Conservation (phyloP, 1,140 invertebrate species). For the Thalassaphorura encarpata region DNA sequence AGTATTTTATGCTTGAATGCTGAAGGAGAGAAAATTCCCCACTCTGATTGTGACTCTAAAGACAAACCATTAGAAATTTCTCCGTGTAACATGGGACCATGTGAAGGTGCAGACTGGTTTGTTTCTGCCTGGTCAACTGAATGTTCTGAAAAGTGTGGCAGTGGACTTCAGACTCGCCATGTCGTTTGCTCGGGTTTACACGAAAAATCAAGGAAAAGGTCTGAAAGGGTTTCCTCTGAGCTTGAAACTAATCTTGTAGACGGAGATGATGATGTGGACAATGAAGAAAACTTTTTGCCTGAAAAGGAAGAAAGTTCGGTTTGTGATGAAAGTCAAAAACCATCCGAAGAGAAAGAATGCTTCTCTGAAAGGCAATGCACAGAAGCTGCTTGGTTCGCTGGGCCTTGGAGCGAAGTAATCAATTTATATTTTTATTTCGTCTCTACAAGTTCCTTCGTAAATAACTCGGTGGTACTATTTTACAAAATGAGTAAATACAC, state of each 20-base stretch:
- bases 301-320: not conserved
- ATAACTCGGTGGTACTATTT: too few relatives aligned
- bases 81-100: conserved; percentile 43
- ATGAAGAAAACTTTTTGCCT: conserved; percentile 8
- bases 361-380: conserved; percentile 50
- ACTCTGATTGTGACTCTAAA: conserved; percentile 34
- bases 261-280: conserved; percentile 34
- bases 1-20: conserved; percentile 37
- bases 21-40: conserved; percentile 30
- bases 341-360: conserved; percentile 49
- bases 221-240: conserved; percentile 1
- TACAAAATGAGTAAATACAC: too few relatives aligned
- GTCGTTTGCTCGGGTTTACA: conserved; percentile 49
- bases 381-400: conserved; percentile 53
- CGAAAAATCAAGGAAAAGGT: conserved; percentile 2
- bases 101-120: conserved; percentile 31
- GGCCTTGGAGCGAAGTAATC: conserved; percentile 52
- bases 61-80: conserved; percentile 36
- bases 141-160: conserved; percentile 48
- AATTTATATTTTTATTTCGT: not conserved
- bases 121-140: conserved; percentile 26
- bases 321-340: conserved; percentile 46
- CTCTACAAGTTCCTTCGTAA: too few relatives aligned
- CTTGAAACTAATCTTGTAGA: conserved; percentile 29
- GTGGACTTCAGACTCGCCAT: conserved; percentile 51